Conservation (phyloP, 2,797 vertebrate species). For the Ara ararauna region DNA sequence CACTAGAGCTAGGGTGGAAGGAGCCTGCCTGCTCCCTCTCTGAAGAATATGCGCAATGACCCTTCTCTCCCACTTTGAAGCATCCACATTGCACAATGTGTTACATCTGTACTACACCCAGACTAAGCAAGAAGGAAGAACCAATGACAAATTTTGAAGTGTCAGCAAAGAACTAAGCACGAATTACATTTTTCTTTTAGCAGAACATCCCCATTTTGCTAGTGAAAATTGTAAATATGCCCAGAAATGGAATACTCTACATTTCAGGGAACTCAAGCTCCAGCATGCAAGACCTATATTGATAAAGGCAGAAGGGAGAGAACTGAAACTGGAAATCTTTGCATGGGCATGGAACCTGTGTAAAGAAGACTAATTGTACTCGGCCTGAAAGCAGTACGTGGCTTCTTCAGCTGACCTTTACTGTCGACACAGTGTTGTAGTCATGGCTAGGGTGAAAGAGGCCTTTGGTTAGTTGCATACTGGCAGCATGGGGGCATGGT, state of each 20-base stretch:
- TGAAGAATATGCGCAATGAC: background rate
- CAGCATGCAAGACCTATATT: background rate
- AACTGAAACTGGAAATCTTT: background rate
- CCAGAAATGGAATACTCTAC: background rate
- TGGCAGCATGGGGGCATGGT: accelerated
- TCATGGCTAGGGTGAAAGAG: background rate
- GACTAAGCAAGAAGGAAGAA: background rate
- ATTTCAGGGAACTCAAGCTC: accelerated
- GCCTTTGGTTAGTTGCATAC: background rate
- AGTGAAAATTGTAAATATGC: background rate
- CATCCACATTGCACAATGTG: background rate
- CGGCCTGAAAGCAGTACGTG: background rate
- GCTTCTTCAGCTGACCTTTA: background rate
- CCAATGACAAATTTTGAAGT: background rate
- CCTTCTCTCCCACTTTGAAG: background rate
- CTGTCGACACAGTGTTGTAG: background rate
- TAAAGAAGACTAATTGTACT: background rate
- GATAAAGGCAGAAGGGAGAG: background rate
- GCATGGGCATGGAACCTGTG: accelerated
- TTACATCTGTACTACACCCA: background rate
- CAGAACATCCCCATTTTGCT: background rate
- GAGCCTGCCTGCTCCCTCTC: background rate
- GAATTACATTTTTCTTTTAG: accelerated
- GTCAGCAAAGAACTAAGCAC: background rate
- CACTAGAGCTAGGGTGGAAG: background rate